A percentile compares a stretch with the other conserved stretches of the same genome.
phyloP scores from a whole-genome alignment of 2,888 invertebrate genomes.

The Dexiosoma caninum region DNA sequence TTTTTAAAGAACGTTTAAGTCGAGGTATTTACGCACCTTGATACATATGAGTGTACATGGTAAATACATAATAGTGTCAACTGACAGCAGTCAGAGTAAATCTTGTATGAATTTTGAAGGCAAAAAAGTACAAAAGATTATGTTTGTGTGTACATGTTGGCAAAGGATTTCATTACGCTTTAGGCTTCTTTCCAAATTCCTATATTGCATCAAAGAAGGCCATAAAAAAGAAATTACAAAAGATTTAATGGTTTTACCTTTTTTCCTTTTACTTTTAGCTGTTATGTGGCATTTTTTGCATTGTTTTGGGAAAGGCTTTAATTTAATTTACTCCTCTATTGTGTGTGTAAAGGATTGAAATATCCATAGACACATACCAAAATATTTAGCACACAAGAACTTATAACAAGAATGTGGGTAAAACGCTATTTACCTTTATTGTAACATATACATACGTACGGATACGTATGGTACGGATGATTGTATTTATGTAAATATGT shows the following conservation, averaged over 20 bases:
- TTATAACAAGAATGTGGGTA: neutral
- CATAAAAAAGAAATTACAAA: constrained; percentile 58
- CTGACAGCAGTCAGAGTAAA: neutral
- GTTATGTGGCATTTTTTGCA: constrained; percentile 21
- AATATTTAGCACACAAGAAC: neutral
- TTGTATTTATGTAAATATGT: neutral
- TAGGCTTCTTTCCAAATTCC: constrained; percentile 12
- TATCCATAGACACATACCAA: neutral
- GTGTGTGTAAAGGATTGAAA: constrained; percentile 28
- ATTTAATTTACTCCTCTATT: constrained; percentile 48
- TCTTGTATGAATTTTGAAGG: constrained; percentile 2
- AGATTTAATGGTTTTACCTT: constrained; percentile 44
- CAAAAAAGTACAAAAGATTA: neutral
- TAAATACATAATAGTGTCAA: neutral
- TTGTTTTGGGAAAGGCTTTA: constrained; percentile 8
- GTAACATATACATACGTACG: neutral
- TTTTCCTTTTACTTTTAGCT: constrained; percentile 9
- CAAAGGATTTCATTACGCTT: neutral
- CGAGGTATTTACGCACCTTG: neutral
- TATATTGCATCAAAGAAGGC: constrained; percentile 20
- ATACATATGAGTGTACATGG: neutral
- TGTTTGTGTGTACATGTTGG: neutral
- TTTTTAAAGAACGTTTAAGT: constrained; percentile 31
- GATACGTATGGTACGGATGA: neutral
- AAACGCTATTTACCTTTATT: constrained; percentile 7